These are phyloP conservation scores for Odobenus rosmarus DNA, from an alignment of 2,113 vertebrate genomes.

Conservation along the genomic window DNA sequence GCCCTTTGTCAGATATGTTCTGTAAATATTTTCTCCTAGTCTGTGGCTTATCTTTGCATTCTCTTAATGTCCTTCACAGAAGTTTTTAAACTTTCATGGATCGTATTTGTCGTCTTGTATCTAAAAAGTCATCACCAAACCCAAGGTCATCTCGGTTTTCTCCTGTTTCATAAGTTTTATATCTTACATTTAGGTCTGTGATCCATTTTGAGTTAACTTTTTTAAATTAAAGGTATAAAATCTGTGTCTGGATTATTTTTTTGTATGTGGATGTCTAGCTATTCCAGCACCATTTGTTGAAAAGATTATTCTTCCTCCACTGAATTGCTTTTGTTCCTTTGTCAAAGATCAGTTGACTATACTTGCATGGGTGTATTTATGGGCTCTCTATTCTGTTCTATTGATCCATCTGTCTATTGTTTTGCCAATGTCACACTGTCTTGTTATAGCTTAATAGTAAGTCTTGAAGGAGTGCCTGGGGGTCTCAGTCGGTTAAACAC, in stretches of 20 bases:
- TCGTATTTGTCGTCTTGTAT: neutral
- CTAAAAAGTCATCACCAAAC: slow-evolving; percentile 8
- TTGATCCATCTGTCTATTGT: neutral
- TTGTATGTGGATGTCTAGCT: neutral
- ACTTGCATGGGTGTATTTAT: neutral
- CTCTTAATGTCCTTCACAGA: neutral
- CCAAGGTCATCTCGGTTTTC: neutral
- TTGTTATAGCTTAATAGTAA: neutral
- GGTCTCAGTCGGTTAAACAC: neutral
- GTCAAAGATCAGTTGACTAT: neutral
- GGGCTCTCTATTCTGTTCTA: neutral
- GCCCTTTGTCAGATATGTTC: neutral
- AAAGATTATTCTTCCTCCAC: neutral
- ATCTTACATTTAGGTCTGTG: neutral
- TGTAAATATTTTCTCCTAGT: neutral
- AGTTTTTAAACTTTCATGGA: neutral
- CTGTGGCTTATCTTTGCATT: neutral
- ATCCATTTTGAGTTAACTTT: neutral
- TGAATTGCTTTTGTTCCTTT: neutral
- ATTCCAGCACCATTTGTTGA: neutral
- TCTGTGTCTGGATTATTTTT: neutral
- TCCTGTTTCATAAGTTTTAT: neutral
- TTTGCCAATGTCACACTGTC: neutral
- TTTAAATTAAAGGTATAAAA: neutral
- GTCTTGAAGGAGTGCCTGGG: neutral